Base-by-base conservation (phyloP, 2,888 invertebrate species). In the Chirona hameri region DNA sequence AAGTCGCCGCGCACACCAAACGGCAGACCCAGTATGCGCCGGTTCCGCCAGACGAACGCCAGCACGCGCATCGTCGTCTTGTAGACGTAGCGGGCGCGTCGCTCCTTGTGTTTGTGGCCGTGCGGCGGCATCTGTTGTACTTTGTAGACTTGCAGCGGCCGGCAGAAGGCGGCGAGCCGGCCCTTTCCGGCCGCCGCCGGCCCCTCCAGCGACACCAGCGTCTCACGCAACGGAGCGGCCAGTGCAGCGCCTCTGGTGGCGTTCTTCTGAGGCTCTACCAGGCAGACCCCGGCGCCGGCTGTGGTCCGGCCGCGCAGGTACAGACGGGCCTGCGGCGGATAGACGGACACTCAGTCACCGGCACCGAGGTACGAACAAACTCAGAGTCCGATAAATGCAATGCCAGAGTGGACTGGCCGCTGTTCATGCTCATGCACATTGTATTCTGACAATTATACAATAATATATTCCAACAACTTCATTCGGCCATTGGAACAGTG, bases 1-100 rank as follows among this genome's bases (percentile, higher is more conserved):
- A 72, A 72, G n/a, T n/a, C n/a, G 46, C 79, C 48, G n/a, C 48
- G 79, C 24, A 79, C 79, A 1, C 79, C 79, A n/a, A 79, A 79
- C 4, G 80, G 80, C 9, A 52, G 48, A 14, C 52, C 80, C 3
- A 80, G n/a, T 15, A 52, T n/a, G n/a, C n/a, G 80, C 21, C 80
- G 52, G 55, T 80, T 52, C 0, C 55, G 80, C 80, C 80, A 80
- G n/a, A 80, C 18, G 27, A 48, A 80, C 52, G 27, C 48, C 15
- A 80, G 9, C 48, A 18, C 27, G n/a, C 29, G 27, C 27, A 80
- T 5, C 4, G 18, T n/a, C 27, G 52, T 80, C 52, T 52, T 80
- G 80, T 29, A 80, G 27, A 27, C 80, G 27, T 80, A 29, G 1
- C 80, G 27, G 24, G 48, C 27, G 27, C 52, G 27, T 2, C 80